Base-by-base conservation (phyloP, 2,113 vertebrate species). In the Mustela lutreola region DNA sequence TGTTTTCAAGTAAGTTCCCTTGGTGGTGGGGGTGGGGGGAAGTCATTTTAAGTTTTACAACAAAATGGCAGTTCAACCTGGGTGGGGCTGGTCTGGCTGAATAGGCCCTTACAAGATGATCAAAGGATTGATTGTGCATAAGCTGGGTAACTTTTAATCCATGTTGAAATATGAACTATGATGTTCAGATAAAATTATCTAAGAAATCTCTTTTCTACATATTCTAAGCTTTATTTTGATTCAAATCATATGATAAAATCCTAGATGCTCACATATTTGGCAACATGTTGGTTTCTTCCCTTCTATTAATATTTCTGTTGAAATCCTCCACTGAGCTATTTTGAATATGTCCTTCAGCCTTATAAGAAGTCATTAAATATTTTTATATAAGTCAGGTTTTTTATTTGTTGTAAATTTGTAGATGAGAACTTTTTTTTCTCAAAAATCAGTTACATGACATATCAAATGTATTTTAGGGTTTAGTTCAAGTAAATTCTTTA, bases 171-270 rank as follows among this genome's bases (percentile, higher is more conserved):
- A 26, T 89, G 7, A 48, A 65, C 21, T 76, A 58, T 53, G 56
- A 79, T 63, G 84, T 85, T 71, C 22, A 79, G 7, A 90, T 39
- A 53, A 84, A 31, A 56, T 84, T 83, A 28, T 45, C 9, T 62
- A 75, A 48, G 24, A 21, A 5, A 60, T 48, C 10, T 76, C 31
- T 28, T 73, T 71, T 83, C 22, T 95, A 53, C 7, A 45, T 10
- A 58, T 19, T 89, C 3, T 73, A 81, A 67, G 1, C 83, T 95
- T 94, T 87, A 94, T 87, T 78, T 95, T 84, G 11, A 80, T 94
- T 91, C 14, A 96, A 84, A 91, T 90, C 36, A 56, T 39, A 65
- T 70, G 45, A 88, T 28, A 75, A 91, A 33, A 71, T 1, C 4
- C 19, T 67, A 1, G 15, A 58, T 82, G 24, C 63, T 85, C 92